These are phyloP conservation scores for Umimayanthus chanpuru DNA, from an alignment of 92 coral and sea anemone genomes.

Conservation along the genomic window DNA sequence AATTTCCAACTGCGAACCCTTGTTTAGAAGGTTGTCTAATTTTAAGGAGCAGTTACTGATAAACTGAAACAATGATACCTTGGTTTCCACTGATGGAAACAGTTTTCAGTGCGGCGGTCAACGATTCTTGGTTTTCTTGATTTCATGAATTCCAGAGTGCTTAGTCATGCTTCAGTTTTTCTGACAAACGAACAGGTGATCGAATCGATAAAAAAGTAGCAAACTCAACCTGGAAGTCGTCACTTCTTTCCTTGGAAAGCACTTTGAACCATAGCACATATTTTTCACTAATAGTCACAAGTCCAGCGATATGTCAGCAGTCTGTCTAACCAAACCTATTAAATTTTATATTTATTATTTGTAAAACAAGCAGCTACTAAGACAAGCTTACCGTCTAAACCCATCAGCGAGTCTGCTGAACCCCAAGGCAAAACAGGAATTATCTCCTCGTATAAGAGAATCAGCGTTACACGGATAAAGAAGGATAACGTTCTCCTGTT, in stretches of 20 bases:
- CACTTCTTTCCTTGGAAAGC: neutral
- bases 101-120: neutral
- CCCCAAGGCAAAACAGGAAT: neutral
- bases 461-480: slow-evolving; percentile 13
- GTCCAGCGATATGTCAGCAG: neutral
- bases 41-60: neutral
- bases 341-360: too few relatives aligned
- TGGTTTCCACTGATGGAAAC: neutral
- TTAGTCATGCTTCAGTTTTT: neutral
- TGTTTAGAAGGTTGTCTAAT: neutral
- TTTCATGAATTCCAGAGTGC: neutral
- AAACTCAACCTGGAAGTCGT: neutral
- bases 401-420: neutral
- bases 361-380: neutral
- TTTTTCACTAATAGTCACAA: neutral
- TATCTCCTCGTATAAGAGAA: neutral
- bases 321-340: neutral
- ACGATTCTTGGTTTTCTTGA: too few relatives aligned
- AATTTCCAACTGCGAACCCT: neutral
- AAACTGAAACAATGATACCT: neutral
- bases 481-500: neutral
- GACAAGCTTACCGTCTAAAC: slow-evolving; percentile 17
- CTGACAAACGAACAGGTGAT: neutral
- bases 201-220: neutral
- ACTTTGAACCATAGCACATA: neutral